These are phyloP conservation scores for Spea hammondii DNA, from an alignment of 2,797 vertebrate genomes.

Conservation along the genomic window DNA sequence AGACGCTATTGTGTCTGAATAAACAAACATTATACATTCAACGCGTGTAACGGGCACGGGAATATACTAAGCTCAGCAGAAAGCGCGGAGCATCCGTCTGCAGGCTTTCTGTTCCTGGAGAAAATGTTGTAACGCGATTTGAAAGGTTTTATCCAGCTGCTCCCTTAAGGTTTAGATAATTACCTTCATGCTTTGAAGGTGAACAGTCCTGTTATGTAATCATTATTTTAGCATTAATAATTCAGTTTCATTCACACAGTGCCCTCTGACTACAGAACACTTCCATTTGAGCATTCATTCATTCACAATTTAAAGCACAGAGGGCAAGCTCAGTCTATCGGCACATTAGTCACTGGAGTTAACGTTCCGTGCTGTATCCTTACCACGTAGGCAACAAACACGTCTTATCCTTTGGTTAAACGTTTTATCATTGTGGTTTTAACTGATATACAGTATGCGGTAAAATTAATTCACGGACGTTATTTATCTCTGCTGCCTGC, in stretches of 20 bases:
- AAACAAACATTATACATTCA: slow-evolving; percentile 20
- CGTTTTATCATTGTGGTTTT: too few relatives aligned
- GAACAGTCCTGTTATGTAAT: slow-evolving; percentile 41
- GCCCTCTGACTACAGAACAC: slow-evolving; percentile 29
- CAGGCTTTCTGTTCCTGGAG: slow-evolving; percentile 8
- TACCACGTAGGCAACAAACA: too few relatives aligned
- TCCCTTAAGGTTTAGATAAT: slow-evolving; percentile 27
- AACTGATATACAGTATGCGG: too few relatives aligned
- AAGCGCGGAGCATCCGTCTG: neutral
- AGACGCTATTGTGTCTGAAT: slow-evolving; percentile 1
- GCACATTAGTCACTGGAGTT: neutral
- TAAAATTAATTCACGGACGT: too few relatives aligned
- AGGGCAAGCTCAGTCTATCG: neutral
- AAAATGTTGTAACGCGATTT: slow-evolving; percentile 32
- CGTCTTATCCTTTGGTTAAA: too few relatives aligned
- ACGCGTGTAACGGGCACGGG: neutral
- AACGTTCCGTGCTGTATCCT: too few relatives aligned
- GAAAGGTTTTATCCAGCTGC: slow-evolving; percentile 21
- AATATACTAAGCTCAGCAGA: slow-evolving; percentile 20
- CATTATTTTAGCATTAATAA: slow-evolving; percentile 47
- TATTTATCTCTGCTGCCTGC: too few relatives aligned
- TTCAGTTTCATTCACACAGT: slow-evolving; percentile 38
- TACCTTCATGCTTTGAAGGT: slow-evolving; percentile 40
- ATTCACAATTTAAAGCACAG: slow-evolving; percentile 46
- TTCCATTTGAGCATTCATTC: slow-evolving; percentile 36